These are phyloP conservation scores for Plodia interpunctella DNA, from an alignment of 1,140 invertebrate genomes.

Conservation along the genomic window DNA sequence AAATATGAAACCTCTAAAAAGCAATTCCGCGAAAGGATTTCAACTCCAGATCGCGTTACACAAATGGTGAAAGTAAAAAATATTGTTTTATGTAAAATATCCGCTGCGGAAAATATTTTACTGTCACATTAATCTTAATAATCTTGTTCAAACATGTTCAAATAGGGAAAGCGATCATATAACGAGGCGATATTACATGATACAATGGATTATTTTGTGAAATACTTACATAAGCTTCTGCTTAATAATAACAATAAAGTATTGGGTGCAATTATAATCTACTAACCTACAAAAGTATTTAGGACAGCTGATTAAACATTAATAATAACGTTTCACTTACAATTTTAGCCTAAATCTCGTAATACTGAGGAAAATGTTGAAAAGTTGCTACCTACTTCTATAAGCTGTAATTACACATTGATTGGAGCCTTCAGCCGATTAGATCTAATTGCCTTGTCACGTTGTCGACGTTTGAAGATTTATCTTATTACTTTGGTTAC, in stretches of 20 bases:
- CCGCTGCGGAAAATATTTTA: background rate
- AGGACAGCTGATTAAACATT: too few relatives aligned
- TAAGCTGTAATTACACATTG: background rate
- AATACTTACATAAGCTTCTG: background rate
- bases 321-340: background rate
- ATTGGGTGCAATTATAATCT: too few relatives aligned
- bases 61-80: background rate
- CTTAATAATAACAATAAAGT: too few relatives aligned
- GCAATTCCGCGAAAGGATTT: too few relatives aligned
- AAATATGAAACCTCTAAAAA: too few relatives aligned
- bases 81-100: background rate
- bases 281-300: too few relatives aligned
- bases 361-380: too few relatives aligned
- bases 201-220: background rate
- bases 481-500: background rate
- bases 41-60: background rate
- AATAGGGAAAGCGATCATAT: background rate
- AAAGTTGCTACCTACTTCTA: too few relatives aligned
- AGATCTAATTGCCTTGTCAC: background rate
- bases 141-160: background rate
- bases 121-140: constrained; percentile 6
- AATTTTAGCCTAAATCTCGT: background rate
- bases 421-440: background rate
- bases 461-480: background rate
- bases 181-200: background rate